Percentiles rank a stretch among this genome's conserved stretches.
These are phyloP conservation scores for Neria commutata DNA, from an alignment of 2,888 invertebrate species.

Conservation along the genomic window DNA sequence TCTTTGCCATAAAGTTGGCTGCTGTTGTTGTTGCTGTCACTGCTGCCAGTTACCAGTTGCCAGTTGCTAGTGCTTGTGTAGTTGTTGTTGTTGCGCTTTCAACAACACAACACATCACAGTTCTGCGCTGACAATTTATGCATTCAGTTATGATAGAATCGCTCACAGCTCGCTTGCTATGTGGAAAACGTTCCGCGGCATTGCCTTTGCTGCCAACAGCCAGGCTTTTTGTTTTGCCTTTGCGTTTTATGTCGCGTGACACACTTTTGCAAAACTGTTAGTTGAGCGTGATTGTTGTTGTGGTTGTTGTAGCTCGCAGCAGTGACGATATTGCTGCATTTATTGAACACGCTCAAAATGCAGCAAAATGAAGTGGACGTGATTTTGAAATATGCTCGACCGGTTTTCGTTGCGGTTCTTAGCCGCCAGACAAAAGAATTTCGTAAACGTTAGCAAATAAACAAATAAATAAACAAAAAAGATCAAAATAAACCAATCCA, in stretches of 20 bases:
- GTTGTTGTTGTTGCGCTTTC: constrained; percentile 29
- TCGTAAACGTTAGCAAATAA: neutral
- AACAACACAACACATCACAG: no score
- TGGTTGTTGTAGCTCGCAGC: constrained; percentile 6
- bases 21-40: neutral
- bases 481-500: no score
- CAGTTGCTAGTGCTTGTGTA: neutral
- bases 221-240: constrained; percentile 9
- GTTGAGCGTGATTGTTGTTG: constrained; percentile 18
- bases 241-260: constrained; percentile 18
- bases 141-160: constrained; percentile 1
- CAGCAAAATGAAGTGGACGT: neutral
- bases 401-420: no score
- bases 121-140: no score
- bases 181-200: constrained; percentile 10
- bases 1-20: neutral
- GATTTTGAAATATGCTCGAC: no score
- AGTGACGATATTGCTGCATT: neutral
- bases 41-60: no score
- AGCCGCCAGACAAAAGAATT: neutral
- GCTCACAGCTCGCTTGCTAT: no score
- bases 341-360: no score
- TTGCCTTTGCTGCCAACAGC: constrained; percentile 6
- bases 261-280: constrained; percentile 42
- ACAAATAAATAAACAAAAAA: neutral